Percentiles rank a stretch among this genome's conserved stretches.
phyloP scores from a whole-genome alignment of 2,888 invertebrate species.

The Diarsia dahlii region DNA sequence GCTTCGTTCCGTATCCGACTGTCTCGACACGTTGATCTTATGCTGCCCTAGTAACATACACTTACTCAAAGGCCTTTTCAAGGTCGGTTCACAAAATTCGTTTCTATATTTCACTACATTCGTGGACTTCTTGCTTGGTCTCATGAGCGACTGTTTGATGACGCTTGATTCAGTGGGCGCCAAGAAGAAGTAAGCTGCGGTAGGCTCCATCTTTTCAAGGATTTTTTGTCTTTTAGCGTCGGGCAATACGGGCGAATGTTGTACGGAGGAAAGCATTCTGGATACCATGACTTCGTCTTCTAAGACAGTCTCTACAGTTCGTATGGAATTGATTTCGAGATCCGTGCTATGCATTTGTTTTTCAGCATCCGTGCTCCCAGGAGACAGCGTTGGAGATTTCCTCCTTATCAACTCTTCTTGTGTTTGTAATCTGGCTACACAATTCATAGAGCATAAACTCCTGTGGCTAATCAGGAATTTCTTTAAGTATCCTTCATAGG shows the following conservation, averaged over 20 bases:
- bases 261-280: conserved; percentile 14
- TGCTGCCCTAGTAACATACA: conserved; percentile 78
- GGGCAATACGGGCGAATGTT: background rate
- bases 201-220: conserved; percentile 63
- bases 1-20: conserved; percentile 33
- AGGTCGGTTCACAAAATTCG: conserved; percentile 75
- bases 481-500: conserved; percentile 22
- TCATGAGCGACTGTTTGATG: conserved; percentile 68
- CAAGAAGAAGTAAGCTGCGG: conserved; percentile 76
- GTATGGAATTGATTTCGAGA: conserved; percentile 71
- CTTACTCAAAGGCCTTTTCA: conserved; percentile 76
- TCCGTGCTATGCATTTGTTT: conserved; percentile 77
- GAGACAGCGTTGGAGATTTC: conserved; percentile 64
- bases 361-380: conserved; percentile 72
- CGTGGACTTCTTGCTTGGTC: conserved; percentile 82
- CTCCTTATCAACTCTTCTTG: conserved; percentile 53
- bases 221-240: conserved; percentile 43
- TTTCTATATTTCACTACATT: conserved; percentile 85
- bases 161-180: conserved; percentile 64
- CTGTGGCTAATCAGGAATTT: conserved; percentile 40
- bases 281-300: conserved; percentile 26
- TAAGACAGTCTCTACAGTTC: conserved; percentile 45
- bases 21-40: conserved; percentile 62
- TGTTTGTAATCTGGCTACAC: conserved; percentile 61
- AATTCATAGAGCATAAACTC: conserved; percentile 79